Base-by-base conservation (phyloP, 2,113 vertebrate species). In the Oreocharis arfaki region DNA sequence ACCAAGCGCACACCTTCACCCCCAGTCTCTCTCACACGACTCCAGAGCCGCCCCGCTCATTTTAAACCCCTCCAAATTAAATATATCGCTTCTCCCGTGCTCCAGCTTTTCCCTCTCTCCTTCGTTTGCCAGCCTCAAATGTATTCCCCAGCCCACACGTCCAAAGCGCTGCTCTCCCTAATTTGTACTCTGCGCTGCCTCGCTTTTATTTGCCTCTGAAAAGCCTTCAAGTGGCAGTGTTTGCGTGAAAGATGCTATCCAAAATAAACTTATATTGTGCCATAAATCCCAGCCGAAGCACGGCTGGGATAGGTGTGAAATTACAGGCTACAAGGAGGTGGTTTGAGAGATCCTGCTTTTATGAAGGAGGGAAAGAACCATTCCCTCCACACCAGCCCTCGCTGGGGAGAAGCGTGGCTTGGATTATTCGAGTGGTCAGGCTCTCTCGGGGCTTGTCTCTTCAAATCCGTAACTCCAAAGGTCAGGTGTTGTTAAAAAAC, bases 241-340 rank as follows among this genome's bases (percentile, higher is more conserved):
- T 88, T 56, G 50, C 47, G 49, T 75, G 85, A 97, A 83, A 80
- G 91, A 95, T 90, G 73, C 56, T 47, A 42, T 15, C 94, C 65
- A 84, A 94, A 94, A 93, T 90, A 89, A 96, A 76, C 77, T 47
- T 16, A 8, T 11, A 56, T 77, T 41, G 79, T 75, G 82, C 92
- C 59, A 85, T 85, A 96, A 95, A 89, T 89, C 83, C 78, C 44
- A 28, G 73, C 53, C 55, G 23, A 77, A 76, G 90, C 32, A 57
- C 84, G 71, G 64, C 74, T n/a, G 10, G 70, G 76, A 70, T 21
- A 53, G 71, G 89, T 41, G 63, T 47, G 90, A 50, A 96, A 95
- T 94, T 68, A 44, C 39, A 68, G 85, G 39, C 81, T 90, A 4
- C 47, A 47, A 33, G 83, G 60, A 63, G 79, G 16, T 78, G 73